These are phyloP conservation scores for Corythornis vintsioides DNA, from an alignment of 2,113 vertebrate genomes.

Conservation along the genomic window DNA sequence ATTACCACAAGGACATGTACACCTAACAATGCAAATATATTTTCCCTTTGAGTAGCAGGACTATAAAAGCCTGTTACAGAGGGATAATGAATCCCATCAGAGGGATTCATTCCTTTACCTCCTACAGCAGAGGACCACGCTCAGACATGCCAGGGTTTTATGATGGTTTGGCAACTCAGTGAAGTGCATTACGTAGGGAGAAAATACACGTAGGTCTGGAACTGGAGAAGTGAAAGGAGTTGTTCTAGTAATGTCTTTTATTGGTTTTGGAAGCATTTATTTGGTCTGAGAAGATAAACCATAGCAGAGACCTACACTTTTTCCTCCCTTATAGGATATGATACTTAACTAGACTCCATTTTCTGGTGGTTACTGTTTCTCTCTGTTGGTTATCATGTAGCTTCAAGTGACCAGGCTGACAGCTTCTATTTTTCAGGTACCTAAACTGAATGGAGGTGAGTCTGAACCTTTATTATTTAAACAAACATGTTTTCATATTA, in stretches of 20 bases:
- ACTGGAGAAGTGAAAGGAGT: background rate
- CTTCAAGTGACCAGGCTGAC: background rate
- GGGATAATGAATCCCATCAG: too few relatives aligned
- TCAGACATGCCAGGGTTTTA: background rate
- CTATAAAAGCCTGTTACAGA: background rate
- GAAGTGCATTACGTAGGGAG: background rate
- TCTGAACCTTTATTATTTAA: background rate
- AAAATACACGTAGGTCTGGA: background rate
- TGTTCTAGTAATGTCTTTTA: background rate
- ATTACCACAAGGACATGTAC: background rate
- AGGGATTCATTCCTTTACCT: background rate
- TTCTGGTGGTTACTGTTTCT: background rate
- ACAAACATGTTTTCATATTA: background rate
- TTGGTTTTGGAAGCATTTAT: background rate
- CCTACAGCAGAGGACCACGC: background rate
- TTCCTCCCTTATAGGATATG: background rate
- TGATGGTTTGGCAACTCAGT: background rate
- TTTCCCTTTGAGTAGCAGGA: background rate
- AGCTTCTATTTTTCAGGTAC: background rate
- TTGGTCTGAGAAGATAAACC: background rate
- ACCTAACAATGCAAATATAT: background rate
- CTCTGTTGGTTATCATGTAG: background rate
- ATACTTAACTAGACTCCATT: background rate
- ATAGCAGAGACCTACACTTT: background rate
- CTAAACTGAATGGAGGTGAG: background rate